Evolutionary conservation across 2,888 invertebrate genomes (phyloP).

Genomic region (Macrophya annulata): DNA sequence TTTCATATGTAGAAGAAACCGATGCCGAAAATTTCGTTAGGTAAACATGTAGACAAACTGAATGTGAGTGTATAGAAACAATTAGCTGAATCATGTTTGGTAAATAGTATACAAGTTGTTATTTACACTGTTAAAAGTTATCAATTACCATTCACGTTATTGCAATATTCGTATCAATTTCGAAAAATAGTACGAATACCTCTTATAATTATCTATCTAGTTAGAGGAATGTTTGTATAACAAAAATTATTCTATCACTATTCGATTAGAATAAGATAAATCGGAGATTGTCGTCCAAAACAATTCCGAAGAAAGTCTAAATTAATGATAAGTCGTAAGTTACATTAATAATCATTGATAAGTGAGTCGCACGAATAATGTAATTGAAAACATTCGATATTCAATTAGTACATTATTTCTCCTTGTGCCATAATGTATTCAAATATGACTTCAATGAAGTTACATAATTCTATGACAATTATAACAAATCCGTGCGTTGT

Average conservation of each 20-base stretch:
- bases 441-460: conserved; percentile 50
- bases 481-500: not conserved
- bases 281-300: conserved; percentile 16
- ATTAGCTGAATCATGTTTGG: conserved; percentile 31
- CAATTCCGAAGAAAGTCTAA: conserved; percentile 24
- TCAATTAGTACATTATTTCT: conserved; percentile 2
- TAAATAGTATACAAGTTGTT: conserved; percentile 37
- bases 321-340: not conserved
- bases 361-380: not conserved
- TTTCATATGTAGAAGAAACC: not conserved
- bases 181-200: conserved; percentile 1
- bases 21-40: not conserved
- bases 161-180: conserved; percentile 26
- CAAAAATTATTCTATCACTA: conserved; percentile 32
- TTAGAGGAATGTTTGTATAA: conserved; percentile 14
- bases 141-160: conserved; percentile 7
- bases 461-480: conserved; percentile 36
- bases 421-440: conserved; percentile 47
- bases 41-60: not conserved
- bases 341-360: conserved; percentile 17
- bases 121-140: conserved; percentile 27
- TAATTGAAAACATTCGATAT: conserved; percentile 19
- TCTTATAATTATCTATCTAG: conserved; percentile 16
- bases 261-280: conserved; percentile 2
- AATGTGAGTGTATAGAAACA: conserved; percentile 31